These are phyloP conservation scores for Erpetoichthys calabaricus DNA, from an alignment of 2,797 vertebrate species.

Conservation along the genomic window DNA sequence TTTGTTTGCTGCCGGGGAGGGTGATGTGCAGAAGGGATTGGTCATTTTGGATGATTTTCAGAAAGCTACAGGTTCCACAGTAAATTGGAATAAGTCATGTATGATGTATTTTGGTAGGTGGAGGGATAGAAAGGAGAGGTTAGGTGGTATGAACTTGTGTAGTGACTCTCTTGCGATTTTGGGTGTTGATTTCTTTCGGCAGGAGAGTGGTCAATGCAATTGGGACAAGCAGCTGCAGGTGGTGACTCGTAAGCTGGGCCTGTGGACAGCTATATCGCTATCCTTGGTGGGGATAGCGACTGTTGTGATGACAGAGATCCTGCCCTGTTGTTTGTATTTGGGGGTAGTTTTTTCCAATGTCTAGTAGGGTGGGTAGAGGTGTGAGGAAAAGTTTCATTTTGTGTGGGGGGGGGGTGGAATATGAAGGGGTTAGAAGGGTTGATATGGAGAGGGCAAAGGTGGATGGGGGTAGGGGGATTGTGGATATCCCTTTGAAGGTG, in stretches of 20 bases:
- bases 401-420: too few relatives aligned
- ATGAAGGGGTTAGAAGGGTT: too few relatives aligned
- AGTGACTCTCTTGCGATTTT: neutral
- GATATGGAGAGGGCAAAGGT: neutral
- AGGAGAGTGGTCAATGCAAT: neutral
- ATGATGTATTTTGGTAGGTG: neutral
- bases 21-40: too few relatives aligned
- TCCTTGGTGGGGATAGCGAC: neutral
- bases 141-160: neutral
- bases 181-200: neutral
- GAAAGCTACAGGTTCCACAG: too few relatives aligned
- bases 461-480: neutral
- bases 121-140: neutral
- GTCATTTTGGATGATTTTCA: too few relatives aligned
- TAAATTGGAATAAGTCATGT: neutral
- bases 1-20: too few relatives aligned
- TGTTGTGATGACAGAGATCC: neutral
- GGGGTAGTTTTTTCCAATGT: neutral
- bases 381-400: too few relatives aligned
- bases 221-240: neutral
- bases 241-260: neutral
- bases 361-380: too few relatives aligned
- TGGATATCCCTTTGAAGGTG: neutral
- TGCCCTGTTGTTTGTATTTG: neutral
- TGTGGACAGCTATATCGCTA: neutral